Conservation (phyloP, 2,888 invertebrate genomes). For the Tetranychus piercei region DNA sequence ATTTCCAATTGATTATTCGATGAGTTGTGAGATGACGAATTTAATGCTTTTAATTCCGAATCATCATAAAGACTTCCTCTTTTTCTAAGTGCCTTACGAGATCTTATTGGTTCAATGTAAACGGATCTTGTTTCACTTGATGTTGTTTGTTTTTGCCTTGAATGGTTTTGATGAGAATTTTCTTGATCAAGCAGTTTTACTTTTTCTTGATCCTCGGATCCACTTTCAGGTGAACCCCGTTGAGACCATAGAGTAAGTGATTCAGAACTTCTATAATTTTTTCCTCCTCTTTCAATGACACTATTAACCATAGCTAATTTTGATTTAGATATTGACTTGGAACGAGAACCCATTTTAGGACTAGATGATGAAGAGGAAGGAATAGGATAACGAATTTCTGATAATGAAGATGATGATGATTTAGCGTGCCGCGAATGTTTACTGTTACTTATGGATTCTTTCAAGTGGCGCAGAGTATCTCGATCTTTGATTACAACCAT, state of each 20-base stretch:
- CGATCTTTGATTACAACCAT: not conserved
- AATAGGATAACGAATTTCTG: not conserved
- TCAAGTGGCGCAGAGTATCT: not conserved
- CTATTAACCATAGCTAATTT: not conserved
- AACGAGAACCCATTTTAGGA: not conserved
- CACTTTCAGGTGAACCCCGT: not conserved
- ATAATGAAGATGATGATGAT: not conserved
- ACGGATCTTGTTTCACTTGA: not conserved
- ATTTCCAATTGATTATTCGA: not conserved
- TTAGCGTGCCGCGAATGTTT: not conserved
- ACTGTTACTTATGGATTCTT: not conserved
- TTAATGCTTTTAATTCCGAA: not conserved
- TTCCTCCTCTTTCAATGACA: not conserved
- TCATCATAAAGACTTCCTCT: not conserved
- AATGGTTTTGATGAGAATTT: not conserved
- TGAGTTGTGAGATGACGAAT: not conserved
- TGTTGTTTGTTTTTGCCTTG: not conserved
- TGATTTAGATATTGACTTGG: not conserved
- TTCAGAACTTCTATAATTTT: not conserved
- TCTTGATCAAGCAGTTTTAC: not conserved
- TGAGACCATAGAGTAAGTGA: constrained; percentile 1
- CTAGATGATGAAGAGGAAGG: not conserved
- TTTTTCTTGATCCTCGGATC: not conserved
- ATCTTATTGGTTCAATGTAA: not conserved
- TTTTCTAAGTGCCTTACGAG: not conserved